These are phyloP conservation scores for Pseudomyrmex sp. DNA, from an alignment of 1,140 invertebrate species.

Conservation along the genomic window DNA sequence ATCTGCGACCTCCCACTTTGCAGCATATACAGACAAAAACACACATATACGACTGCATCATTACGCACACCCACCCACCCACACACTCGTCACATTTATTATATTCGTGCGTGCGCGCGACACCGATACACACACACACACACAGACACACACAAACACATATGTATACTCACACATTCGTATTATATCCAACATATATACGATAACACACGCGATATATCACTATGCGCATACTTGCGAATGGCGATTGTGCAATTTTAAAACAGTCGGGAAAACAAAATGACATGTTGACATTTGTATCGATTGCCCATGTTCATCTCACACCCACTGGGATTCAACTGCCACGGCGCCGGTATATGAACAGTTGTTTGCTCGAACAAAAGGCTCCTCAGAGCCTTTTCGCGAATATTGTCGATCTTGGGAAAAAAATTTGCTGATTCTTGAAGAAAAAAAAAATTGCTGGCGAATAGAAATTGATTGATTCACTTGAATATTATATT, in stretches of 20 bases:
- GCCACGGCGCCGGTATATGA: conserved; percentile 81
- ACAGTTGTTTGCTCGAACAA: conserved; percentile 72
- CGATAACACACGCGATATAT: conserved; percentile 13
- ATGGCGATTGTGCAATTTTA: conserved; percentile 43
- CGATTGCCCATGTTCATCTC: conserved; percentile 45
- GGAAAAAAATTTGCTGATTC: background rate
- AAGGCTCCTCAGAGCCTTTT: conserved; percentile 13
- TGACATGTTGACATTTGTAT: conserved; percentile 28
- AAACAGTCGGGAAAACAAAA: conserved; percentile 23
- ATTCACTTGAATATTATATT: too few relatives aligned
- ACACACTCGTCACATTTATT: conserved; percentile 43
- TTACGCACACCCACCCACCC: conserved; percentile 59
- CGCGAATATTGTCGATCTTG: conserved; percentile 15
- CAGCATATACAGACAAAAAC: conserved; percentile 73
- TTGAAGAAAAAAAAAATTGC: background rate
- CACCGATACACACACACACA: conserved; percentile 24
- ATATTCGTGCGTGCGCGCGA: conserved; percentile 53
- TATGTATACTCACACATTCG: conserved; percentile 1
- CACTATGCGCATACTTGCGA: conserved; percentile 33
- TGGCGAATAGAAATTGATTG: too few relatives aligned
- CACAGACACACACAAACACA: conserved; percentile 3
- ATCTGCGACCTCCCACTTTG: conserved; percentile 85
- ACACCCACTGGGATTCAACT: conserved; percentile 79
- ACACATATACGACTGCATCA: conserved; percentile 65
- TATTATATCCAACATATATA: conserved; percentile 40